These are phyloP conservation scores for Pomatorhinus ruficollis DNA, from an alignment of 2,113 vertebrate genomes.

Conservation along the genomic window DNA sequence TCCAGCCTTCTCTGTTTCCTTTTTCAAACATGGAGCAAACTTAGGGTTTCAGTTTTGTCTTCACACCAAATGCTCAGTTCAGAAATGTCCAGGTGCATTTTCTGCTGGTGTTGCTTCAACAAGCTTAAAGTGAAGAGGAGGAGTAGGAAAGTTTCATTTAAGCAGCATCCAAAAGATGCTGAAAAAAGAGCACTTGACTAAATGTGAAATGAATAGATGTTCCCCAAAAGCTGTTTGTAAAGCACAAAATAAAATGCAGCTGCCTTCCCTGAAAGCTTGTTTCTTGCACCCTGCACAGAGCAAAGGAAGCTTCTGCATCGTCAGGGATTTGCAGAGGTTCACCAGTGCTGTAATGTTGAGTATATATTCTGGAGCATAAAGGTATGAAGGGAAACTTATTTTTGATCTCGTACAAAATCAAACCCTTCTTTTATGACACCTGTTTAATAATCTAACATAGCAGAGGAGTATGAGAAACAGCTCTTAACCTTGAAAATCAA, in stretches of 20 bases:
- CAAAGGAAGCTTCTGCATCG: neutral
- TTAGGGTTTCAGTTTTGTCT: neutral
- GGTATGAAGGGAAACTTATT: neutral
- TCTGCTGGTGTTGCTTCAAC: neutral
- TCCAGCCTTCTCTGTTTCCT: neutral
- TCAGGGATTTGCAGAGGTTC: neutral
- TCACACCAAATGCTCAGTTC: neutral
- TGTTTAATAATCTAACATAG: neutral
- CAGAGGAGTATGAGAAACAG: neutral
- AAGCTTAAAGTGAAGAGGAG: neutral
- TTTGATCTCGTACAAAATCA: constrained; percentile 1
- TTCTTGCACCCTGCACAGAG: neutral
- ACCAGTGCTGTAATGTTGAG: neutral
- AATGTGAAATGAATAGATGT: neutral
- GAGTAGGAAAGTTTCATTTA: neutral
- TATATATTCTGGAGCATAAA: neutral
- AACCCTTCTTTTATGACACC: neutral
- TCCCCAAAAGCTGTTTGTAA: neutral
- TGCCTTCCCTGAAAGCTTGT: neutral
- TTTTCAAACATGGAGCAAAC: neutral
- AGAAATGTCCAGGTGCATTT: neutral
- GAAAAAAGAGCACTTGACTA: neutral
- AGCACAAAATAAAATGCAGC: neutral
- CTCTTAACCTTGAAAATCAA: constrained; percentile 45
- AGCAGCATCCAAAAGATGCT: neutral